These are phyloP conservation scores for Drosophila ercepeae DNA, from an alignment of 1,140 invertebrate species.

Conservation along the genomic window DNA sequence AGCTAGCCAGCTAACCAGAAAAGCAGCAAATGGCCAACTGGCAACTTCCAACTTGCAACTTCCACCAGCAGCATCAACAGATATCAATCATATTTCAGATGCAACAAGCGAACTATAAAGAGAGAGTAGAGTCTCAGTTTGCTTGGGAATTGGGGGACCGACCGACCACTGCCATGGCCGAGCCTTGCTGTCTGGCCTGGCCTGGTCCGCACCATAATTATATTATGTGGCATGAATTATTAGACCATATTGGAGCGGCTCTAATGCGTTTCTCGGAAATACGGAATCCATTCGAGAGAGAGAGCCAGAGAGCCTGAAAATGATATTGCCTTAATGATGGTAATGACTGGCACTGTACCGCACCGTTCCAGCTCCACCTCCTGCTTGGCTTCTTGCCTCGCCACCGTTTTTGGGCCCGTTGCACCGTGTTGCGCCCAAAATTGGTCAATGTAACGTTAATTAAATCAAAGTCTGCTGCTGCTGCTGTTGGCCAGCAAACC, in stretches of 20 bases:
- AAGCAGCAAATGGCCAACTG: slow-evolving; percentile 12
- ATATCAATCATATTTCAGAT: slow-evolving; percentile 83
- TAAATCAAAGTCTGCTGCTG: slow-evolving; percentile 69
- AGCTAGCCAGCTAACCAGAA: slow-evolving; percentile 12
- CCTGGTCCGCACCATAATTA: slow-evolving; percentile 77
- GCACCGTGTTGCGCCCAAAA: slow-evolving; percentile 64
- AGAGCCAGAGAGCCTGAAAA: slow-evolving; percentile 67
- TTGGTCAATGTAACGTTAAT: slow-evolving; percentile 82
- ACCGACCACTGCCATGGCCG: slow-evolving; percentile 52
- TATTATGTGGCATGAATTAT: slow-evolving; percentile 83
- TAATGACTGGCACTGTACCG: slow-evolving; percentile 74
- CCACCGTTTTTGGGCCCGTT: slow-evolving; percentile 53
- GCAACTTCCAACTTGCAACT: slow-evolving; percentile 1
- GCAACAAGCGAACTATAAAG: slow-evolving; percentile 48
- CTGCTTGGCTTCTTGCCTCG: not conserved
- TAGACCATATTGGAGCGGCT: slow-evolving; percentile 82
- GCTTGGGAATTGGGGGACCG: not conserved
- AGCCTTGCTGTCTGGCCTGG: slow-evolving; percentile 75
- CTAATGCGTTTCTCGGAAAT: slow-evolving; percentile 83
- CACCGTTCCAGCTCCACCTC: slow-evolving; percentile 16
- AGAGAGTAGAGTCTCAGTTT: not conserved
- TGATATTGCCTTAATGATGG: slow-evolving; percentile 83
- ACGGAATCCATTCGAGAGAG: slow-evolving; percentile 27
- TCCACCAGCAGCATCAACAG: slow-evolving; percentile 42
- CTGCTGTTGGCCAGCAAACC: slow-evolving; percentile 9